These are phyloP conservation scores for Oncorhynchus masou DNA, from an alignment of 2,113 vertebrate genomes.

Conservation along the genomic window DNA sequence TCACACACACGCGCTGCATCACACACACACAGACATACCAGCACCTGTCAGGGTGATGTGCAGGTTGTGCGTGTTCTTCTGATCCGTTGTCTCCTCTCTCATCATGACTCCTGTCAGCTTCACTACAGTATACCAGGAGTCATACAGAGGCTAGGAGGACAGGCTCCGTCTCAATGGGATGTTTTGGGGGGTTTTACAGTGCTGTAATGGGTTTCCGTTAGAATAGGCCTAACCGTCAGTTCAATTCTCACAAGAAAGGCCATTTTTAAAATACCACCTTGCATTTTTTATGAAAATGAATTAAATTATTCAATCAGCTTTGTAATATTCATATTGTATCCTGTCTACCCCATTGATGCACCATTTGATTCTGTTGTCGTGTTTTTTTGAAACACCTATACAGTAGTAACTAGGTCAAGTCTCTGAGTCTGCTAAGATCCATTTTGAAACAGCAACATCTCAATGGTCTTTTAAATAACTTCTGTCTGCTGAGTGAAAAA, in stretches of 20 bases:
- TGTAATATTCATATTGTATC: conserved; percentile 7
- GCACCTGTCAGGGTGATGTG: not conserved
- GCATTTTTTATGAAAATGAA: conserved; percentile 5
- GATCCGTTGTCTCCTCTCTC: too few relatives aligned
- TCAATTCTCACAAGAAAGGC: too few relatives aligned
- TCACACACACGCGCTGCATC: not conserved
- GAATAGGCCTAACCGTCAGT: not conserved
- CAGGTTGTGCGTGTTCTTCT: too few relatives aligned
- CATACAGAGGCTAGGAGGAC: not conserved
- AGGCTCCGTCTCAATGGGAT: not conserved
- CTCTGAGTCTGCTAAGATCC: too few relatives aligned
- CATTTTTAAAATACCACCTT: not conserved
- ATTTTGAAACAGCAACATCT: too few relatives aligned
- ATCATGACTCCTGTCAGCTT: too few relatives aligned
- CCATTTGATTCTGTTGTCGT: not conserved
- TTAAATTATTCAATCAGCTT: conserved; percentile 8
- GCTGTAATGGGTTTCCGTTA: not conserved
- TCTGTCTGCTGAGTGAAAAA: not conserved
- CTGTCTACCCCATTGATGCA: not conserved
- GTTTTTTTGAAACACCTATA: too few relatives aligned
- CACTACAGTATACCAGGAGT: not conserved
- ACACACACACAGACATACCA: not conserved
- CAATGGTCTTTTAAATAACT: not conserved
- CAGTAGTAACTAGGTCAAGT: not conserved
- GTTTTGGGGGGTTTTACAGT: not conserved